Percentiles rank a stretch among this genome's conserved stretches.
Evolutionary conservation across 2,888 invertebrate species (phyloP).

Genomic region (Habrosyne pyritoides): DNA sequence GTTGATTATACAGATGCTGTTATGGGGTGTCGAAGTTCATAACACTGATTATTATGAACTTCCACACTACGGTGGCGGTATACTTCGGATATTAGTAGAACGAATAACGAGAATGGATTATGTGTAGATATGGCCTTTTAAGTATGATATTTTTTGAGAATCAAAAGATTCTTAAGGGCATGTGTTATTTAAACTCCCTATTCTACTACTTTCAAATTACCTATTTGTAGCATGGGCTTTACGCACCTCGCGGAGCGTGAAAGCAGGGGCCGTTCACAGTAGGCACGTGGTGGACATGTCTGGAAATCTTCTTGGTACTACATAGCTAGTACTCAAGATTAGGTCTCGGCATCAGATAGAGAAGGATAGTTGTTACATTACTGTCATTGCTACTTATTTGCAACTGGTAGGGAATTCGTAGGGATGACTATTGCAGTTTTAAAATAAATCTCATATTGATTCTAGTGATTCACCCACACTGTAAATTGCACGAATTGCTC

Average conservation of each 20-base stretch:
- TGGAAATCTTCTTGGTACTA: conserved; percentile 45
- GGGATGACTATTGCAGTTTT: no score
- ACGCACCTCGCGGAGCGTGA: conserved; percentile 68
- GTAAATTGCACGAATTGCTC: no score
- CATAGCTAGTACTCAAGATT: conserved; percentile 56
- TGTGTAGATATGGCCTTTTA: conserved; percentile 65
- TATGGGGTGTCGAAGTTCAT: conserved; percentile 50
- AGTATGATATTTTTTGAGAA: conserved; percentile 37
- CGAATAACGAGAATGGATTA: conserved; percentile 55
- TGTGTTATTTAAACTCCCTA: not conserved
- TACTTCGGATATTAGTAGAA: conserved; percentile 47
- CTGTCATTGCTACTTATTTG: conserved; percentile 65
- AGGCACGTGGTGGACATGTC: conserved; percentile 59
- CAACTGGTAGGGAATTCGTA: conserved; percentile 58
- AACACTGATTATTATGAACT: no score
- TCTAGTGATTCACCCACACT: no score
- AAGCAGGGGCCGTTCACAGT: conserved; percentile 68
- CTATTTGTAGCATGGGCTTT: conserved; percentile 71
- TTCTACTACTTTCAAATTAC: not conserved
- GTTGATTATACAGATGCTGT: conserved; percentile 40
- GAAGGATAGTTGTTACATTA: conserved; percentile 58
- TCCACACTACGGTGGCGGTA: no score
- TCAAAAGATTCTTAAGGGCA: not conserved
- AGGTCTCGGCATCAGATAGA: conserved; percentile 52
- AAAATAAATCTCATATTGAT: no score